Base-by-base conservation (phyloP, 2,113 vertebrate species). In the Australoheros scitulus region DNA sequence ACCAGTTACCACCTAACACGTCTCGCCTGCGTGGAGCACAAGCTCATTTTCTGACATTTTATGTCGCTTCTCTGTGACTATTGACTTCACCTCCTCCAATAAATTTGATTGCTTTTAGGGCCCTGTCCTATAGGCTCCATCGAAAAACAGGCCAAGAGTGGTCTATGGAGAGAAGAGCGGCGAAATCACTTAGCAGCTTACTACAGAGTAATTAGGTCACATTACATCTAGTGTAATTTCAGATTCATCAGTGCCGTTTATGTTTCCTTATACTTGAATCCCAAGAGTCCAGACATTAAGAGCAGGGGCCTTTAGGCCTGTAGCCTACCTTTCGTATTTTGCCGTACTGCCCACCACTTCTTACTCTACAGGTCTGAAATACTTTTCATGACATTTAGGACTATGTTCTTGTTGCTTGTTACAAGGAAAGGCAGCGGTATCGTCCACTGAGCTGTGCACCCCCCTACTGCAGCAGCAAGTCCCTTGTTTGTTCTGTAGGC, bases 191-290 rank as follows among this genome's bases (percentile, higher is more conserved):
- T 92, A 93, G 93, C 91, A 95, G 90, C 92, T 95, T 94, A 93
- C 91, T 90, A 87, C 92, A 79, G 87, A 95, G 92, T 95, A 95
- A 95, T 95, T 95, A 94, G 92, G 92, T 95, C 94, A 93, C 94
- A 95, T 95, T 95, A 95, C 93, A 93, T 89, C 91, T 91, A 91
- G 94, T 92, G 94, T 87, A 91, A 93, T 95, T 93, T 91, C 91
- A 93, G 83, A 91, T 94, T 94, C 92, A 94, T 94, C 92, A 87
- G 91, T 91, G 88, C 91, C 91, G 92, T 95, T 94, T 93, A 89
- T 92, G 92, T 94, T 94, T 90, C 93, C 89, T 91, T 93, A 91
- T 91, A 90, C 87, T 87, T 89, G 82, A 90, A 82, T 92, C 93
- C 93, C 93, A 77, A 24, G 90, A 84, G 90, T 85, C 59, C 78